Conservation (phyloP, 2,113 vertebrate genomes). For the Crotophaga sulcirostris region DNA sequence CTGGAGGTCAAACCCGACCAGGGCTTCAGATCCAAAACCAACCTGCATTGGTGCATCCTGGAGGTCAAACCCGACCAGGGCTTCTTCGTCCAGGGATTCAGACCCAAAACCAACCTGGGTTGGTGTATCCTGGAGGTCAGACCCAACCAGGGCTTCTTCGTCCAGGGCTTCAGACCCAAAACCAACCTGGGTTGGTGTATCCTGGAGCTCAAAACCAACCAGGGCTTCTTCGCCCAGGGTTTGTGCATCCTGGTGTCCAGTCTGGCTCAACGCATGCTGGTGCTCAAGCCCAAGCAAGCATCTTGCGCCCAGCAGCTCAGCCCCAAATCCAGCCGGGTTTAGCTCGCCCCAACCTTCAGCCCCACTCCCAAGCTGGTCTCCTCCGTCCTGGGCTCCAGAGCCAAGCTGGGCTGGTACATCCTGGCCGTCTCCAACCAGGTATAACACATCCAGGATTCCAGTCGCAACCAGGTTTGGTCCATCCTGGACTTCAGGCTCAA, state of each 20-base stretch:
- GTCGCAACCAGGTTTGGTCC: background rate
- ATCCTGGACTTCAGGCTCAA: background rate
- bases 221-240: rapidly evolving
- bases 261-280: rapidly evolving
- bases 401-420: background rate
- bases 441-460: rapidly evolving
- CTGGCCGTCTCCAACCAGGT: rapidly evolving
- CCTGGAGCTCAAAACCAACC: background rate
- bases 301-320: background rate
- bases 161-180: background rate
- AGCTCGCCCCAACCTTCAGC: background rate
- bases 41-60: background rate
- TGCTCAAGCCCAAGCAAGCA: background rate
- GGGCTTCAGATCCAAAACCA: background rate
- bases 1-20: background rate
- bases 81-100: rapidly evolving
- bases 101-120: rapidly evolving
- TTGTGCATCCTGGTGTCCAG: rapidly evolving
- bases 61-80: background rate
- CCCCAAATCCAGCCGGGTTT: background rate
- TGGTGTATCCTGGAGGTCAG: rapidly evolving
- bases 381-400: background rate
- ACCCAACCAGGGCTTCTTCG: rapidly evolving
- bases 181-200: rapidly evolving
- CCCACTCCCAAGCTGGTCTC: background rate